Evolutionary conservation across 2,113 vertebrate genomes (phyloP), one percentile per base, ranked within the genome.

Genomic region (Psilopogon haemacephalus): DNA sequence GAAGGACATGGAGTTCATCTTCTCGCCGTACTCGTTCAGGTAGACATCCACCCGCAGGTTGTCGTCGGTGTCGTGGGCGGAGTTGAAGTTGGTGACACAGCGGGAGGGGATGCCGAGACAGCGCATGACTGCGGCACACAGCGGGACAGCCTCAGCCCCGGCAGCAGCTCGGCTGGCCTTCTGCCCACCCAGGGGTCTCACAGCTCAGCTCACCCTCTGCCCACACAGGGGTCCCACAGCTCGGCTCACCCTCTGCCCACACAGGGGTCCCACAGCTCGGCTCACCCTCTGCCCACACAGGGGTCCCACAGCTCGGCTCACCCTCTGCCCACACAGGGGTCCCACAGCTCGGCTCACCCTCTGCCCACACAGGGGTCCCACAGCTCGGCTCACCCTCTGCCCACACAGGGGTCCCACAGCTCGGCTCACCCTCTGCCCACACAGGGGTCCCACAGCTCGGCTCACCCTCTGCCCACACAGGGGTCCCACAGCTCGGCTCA

Each of bases 51-150:
- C 88, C 8, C 15, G 96, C 58, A 98, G 97, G 87, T 98, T 98
- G 28, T 87, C 95, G 3, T 98, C 95, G 0, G 97, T 98, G 8
- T 98, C 98, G 0, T 98, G 98, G 7, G 98, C 98, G 0, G 98
- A 96, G 18, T 97, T 44, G 12, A 97, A 98, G 86, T 96, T 97
- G 5, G 95, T 97, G 55, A 98, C 94, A 0, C 97, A 97, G 40
- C 97, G 96, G 60, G 56, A 86, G 1, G 98, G 97, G 60, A 98
- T 95, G 21, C 98, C 98, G 89, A 98, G 6, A 24, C 97, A 97
- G 19, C 98, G 95, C 96, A 98, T 88, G 33, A 98, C 98, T 98
- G 95, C 15, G n/a, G 85, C 33, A 94, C 15, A 94, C 13, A 78
- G 42, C 54, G 26, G 60, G 69, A 82, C 33, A 65, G 50, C 37